phyloP scores from a whole-genome alignment of 1,140 invertebrate genomes.

The Riptortus pedestris region DNA sequence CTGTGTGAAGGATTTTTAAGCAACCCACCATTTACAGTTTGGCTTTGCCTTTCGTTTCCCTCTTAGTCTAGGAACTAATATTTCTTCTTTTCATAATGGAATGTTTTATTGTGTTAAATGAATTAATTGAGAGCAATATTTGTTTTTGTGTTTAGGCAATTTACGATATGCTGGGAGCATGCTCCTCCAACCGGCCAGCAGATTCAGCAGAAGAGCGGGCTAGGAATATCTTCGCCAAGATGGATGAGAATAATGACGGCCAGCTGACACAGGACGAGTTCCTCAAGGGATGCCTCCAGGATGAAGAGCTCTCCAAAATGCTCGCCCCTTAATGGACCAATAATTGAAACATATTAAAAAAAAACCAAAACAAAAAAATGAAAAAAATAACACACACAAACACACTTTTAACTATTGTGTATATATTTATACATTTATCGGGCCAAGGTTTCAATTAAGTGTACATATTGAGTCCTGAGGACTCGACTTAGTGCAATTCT shows the following conservation, averaged over 20 bases:
- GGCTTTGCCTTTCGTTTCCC: too few relatives aligned
- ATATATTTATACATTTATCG: slow-evolving; percentile 21
- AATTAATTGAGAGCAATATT: too few relatives aligned
- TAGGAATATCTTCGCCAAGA: slow-evolving; percentile 97
- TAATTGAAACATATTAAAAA: slow-evolving; percentile 9
- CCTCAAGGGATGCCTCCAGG: slow-evolving; percentile 95
- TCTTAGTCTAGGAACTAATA: too few relatives aligned
- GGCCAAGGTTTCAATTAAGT: slow-evolving; percentile 18
- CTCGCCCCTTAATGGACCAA: slow-evolving; percentile 66
- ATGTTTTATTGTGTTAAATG: too few relatives aligned
- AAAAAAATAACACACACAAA: slow-evolving; percentile 7
- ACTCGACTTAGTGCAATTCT: slow-evolving; percentile 17
- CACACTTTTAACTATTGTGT: slow-evolving; percentile 19
- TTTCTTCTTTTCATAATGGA: too few relatives aligned
- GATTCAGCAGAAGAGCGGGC: slow-evolving; percentile 92
- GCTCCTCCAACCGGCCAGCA: slow-evolving; percentile 81
- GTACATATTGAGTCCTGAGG: slow-evolving; percentile 14
- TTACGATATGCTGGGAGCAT: slow-evolving; percentile 95
- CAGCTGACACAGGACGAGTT: slow-evolving; percentile 98
- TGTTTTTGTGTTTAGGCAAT: slow-evolving; percentile 70
- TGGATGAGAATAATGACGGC: slow-evolving; percentile 98
- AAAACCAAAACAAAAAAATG: neutral
- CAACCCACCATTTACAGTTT: too few relatives aligned
- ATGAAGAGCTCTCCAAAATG: slow-evolving; percentile 94
- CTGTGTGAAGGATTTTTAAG: too few relatives aligned